Conservation (phyloP, 2,888 invertebrate species). For the Acronicta aceris region DNA sequence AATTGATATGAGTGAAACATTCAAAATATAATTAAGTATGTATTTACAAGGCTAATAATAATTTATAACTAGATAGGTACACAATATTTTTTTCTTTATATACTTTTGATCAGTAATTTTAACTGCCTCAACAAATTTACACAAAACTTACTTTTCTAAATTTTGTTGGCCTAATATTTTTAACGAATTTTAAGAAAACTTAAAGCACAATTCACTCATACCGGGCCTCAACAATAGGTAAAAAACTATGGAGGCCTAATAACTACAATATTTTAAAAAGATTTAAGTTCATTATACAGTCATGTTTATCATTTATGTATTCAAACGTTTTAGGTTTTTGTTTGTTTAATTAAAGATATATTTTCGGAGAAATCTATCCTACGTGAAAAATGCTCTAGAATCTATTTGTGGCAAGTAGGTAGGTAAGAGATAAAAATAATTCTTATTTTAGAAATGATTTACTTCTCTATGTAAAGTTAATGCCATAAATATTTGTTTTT, state of each 20-base stretch:
- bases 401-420: slow-evolving; percentile 45
- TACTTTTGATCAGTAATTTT: slow-evolving; percentile 66
- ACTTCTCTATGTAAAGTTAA: slow-evolving; percentile 30
- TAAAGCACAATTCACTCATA: slow-evolving; percentile 63
- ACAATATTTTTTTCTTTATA: slow-evolving; percentile 67
- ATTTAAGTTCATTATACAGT: slow-evolving; percentile 54
- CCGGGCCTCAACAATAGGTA: slow-evolving; percentile 53
- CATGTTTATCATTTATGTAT: slow-evolving; percentile 43
- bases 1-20: slow-evolving; percentile 87
- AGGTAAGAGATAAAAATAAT: slow-evolving; percentile 26
- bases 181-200: slow-evolving; percentile 48
- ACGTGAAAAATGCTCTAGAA: slow-evolving; percentile 44
- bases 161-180: slow-evolving; percentile 73
- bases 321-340: slow-evolving; percentile 38
- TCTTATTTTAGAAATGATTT: slow-evolving; percentile 23
- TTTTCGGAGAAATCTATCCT: slow-evolving; percentile 24
- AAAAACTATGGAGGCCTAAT: slow-evolving; percentile 51
- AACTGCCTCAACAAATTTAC: slow-evolving; percentile 71
- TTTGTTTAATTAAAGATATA: slow-evolving; percentile 28
- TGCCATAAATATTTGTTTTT: slow-evolving; percentile 22
- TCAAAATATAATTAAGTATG: slow-evolving; percentile 83
- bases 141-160: slow-evolving; percentile 69
- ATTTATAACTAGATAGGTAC: slow-evolving; percentile 76
- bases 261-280: slow-evolving; percentile 53
- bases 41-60: slow-evolving; percentile 82